Evolutionary conservation across 2,888 invertebrate species (phyloP).

Genomic region (Rhingia rostrata): DNA sequence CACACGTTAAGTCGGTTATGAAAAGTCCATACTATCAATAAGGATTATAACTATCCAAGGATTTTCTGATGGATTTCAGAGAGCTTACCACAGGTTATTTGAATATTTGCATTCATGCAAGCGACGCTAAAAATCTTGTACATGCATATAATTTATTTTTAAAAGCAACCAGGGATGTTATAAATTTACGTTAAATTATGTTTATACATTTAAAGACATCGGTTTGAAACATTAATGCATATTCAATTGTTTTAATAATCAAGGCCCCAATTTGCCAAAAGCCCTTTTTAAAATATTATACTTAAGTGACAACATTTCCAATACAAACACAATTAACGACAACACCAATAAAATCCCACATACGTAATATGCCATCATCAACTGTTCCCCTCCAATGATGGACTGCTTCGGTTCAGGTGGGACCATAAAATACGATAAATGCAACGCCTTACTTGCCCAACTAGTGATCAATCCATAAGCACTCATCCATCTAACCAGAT

Average conservation of each 20-base stretch:
- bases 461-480: slow-evolving; percentile 76
- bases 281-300: neutral
- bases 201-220: too few species aligned
- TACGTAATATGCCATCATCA: slow-evolving; percentile 36
- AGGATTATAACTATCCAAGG: too few species aligned
- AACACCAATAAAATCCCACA: slow-evolving; percentile 20
- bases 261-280: neutral
- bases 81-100: too few species aligned
- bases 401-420: slow-evolving; percentile 2
- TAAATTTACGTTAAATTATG: too few species aligned
- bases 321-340: slow-evolving; percentile 32
- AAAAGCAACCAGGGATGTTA: too few species aligned
- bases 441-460: slow-evolving; percentile 70
- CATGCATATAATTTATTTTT: too few species aligned
- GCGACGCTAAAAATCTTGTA: too few species aligned
- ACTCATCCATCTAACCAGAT: slow-evolving; percentile 75
- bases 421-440: slow-evolving; percentile 37
- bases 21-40: too few species aligned
- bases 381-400: slow-evolving; percentile 34
- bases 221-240: too few species aligned
- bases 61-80: too few species aligned
- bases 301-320: slow-evolving; percentile 51
- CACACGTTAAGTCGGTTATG: too few species aligned
- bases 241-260: neutral
- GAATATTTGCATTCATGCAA: too few species aligned